Evolutionary conservation across 2,888 invertebrate species (phyloP).

Genomic region (Amphipoea lucens): DNA sequence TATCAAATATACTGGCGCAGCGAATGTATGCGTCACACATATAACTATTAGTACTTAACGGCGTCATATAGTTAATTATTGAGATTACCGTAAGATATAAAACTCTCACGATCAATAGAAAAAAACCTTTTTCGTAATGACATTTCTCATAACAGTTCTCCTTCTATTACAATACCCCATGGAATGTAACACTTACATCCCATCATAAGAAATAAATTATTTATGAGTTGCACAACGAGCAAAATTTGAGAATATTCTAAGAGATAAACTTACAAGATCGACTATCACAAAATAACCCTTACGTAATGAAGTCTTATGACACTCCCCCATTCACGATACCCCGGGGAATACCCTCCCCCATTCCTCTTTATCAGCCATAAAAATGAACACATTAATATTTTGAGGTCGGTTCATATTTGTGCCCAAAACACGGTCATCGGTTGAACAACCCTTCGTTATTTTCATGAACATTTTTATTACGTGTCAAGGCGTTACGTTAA

Average conservation of each 20-base stretch:
- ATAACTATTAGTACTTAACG: too few species aligned
- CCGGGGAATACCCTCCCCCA: slow-evolving; percentile 18
- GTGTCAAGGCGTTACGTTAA: slow-evolving; percentile 31
- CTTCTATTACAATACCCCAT: background rate
- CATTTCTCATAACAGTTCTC: background rate
- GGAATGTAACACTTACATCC: background rate
- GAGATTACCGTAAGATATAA: background rate
- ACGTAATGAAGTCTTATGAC: slow-evolving; percentile 54
- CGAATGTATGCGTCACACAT: background rate
- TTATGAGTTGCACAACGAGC: slow-evolving; percentile 12
- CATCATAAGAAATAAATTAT: slow-evolving; percentile 5
- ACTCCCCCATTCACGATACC: slow-evolving; percentile 13
- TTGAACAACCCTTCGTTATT: slow-evolving; percentile 48
- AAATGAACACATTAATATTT: slow-evolving; percentile 55
- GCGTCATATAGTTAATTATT: background rate
- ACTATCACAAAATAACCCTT: slow-evolving; percentile 31
- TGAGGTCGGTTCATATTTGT: slow-evolving; percentile 40
- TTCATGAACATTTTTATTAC: slow-evolving; percentile 37
- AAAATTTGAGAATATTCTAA: slow-evolving; percentile 36
- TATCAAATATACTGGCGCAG: background rate
- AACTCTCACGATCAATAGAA: background rate
- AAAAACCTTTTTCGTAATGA: background rate
- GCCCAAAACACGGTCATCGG: slow-evolving; percentile 35
- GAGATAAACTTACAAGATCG: slow-evolving; percentile 44
- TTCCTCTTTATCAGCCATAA: slow-evolving; percentile 41